Conservation (phyloP, 2,888 invertebrate species). For the Beris morrisii region DNA sequence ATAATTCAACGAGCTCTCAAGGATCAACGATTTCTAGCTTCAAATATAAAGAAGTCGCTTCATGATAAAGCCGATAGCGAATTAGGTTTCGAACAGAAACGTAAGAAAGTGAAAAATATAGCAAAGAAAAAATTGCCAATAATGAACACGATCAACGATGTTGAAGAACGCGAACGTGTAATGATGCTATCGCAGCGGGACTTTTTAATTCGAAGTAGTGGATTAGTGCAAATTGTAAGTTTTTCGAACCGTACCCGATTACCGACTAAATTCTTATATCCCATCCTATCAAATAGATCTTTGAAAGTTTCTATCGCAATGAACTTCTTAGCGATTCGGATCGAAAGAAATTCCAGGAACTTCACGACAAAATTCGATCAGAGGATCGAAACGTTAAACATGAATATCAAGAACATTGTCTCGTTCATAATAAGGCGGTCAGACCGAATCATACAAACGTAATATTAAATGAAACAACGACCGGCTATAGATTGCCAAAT, state of each 20-base stretch:
- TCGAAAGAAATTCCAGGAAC: conserved; percentile 46
- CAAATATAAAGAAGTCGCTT: conserved; percentile 36
- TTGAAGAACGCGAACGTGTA: conserved; percentile 73
- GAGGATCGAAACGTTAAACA: neutral
- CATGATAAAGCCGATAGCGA: conserved; percentile 40
- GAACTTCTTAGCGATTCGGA: conserved; percentile 51
- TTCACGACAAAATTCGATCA: conserved; percentile 31
- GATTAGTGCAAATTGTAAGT: conserved; percentile 66
- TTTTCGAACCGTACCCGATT: neutral
- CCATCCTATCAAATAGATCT: conserved; percentile 48
- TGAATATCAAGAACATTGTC: neutral
- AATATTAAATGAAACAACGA: no score
- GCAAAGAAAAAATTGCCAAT: conserved; percentile 57
- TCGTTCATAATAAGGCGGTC: neutral
- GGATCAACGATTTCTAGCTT: conserved; percentile 46
- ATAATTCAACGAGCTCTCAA: conserved; percentile 36
- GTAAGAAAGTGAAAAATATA: conserved; percentile 60
- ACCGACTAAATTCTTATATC: conserved; percentile 40
- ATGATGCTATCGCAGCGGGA: conserved; percentile 68
- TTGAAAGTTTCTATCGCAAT: conserved; percentile 45
- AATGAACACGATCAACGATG: conserved; percentile 54
- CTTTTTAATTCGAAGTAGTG: conserved; percentile 69
- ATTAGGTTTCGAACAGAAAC: conserved; percentile 41
- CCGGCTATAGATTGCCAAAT: neutral
- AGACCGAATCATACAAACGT: no score